Evolutionary conservation across 2,888 invertebrate genomes (phyloP).

Genomic region (Tuta absoluta): DNA sequence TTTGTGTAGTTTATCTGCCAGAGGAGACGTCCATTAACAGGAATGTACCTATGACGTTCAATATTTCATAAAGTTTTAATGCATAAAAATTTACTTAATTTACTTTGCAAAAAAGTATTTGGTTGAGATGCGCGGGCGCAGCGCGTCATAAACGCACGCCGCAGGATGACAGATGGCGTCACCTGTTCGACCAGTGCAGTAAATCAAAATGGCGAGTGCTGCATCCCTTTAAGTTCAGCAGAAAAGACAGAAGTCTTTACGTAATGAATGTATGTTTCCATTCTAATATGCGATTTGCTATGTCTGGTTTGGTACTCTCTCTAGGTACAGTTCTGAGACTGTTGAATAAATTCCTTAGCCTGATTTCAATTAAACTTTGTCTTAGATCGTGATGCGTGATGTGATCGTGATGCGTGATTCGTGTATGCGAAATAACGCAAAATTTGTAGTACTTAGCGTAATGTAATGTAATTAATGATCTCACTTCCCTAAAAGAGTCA

Average conservation of each 20-base stretch:
- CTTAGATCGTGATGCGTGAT: too few species aligned
- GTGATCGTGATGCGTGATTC: too few species aligned
- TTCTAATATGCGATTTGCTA: slow-evolving; percentile 50
- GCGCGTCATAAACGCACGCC: slow-evolving; percentile 45
- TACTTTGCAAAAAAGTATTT: slow-evolving; percentile 32
- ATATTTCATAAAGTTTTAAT: slow-evolving; percentile 35
- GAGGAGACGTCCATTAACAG: slow-evolving; percentile 24
- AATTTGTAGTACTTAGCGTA: too few species aligned
- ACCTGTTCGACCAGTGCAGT: slow-evolving; percentile 50
- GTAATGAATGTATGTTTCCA: slow-evolving; percentile 40
- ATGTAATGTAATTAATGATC: background rate
- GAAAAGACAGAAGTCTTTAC: too few species aligned
- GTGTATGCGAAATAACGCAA: too few species aligned
- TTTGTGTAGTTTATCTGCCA: slow-evolving; percentile 20
- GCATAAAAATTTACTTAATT: slow-evolving; percentile 37
- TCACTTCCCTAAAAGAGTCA: slow-evolving; percentile 30
- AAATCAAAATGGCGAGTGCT: slow-evolving; percentile 60
- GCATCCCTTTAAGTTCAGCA: slow-evolving; percentile 38
- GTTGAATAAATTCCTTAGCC: too few species aligned
- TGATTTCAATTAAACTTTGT: too few species aligned
- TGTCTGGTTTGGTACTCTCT: slow-evolving; percentile 1
- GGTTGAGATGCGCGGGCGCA: slow-evolving; percentile 33
- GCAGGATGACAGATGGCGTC: slow-evolving; percentile 55
- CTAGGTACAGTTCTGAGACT: too few species aligned
- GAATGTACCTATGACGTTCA: slow-evolving; percentile 24